These are phyloP conservation scores for Xiphydria camelus DNA, from an alignment of 2,888 invertebrate species.

Conservation along the genomic window DNA sequence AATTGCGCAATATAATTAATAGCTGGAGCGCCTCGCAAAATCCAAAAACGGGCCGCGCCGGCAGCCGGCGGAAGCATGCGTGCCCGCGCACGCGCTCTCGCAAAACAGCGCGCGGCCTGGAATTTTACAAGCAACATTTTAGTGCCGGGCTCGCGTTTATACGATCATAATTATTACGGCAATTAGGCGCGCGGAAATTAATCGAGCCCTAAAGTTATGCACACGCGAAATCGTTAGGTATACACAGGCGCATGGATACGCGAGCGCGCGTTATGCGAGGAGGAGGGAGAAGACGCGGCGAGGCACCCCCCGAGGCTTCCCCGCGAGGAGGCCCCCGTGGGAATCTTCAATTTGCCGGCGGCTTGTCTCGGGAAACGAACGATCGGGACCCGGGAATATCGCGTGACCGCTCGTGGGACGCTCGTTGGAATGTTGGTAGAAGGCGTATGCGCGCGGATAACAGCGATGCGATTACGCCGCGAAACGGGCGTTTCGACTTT, in stretches of 20 bases:
- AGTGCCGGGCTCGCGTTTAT: conserved; percentile 22
- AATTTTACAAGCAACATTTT: conserved; percentile 20
- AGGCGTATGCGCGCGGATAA: conserved; percentile 16
- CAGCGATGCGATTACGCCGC: too few relatives aligned
- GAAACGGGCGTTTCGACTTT: too few relatives aligned
- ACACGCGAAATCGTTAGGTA: conserved; percentile 39
- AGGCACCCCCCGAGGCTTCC: too few relatives aligned
- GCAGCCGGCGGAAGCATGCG: too few relatives aligned
- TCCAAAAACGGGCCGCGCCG: too few relatives aligned
- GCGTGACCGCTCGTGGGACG: conserved; percentile 40
- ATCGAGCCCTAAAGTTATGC: conserved; percentile 39
- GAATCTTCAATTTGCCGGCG: too few relatives aligned
- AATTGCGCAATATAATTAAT: conserved; percentile 24
- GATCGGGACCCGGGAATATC: conserved; percentile 31
- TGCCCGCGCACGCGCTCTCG: too few relatives aligned
- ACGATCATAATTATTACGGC: conserved; percentile 38
- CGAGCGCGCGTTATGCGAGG: too few relatives aligned
- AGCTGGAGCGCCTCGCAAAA: conserved; percentile 17
- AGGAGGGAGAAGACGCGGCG: too few relatives aligned
- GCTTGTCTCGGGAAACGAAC: conserved; percentile 35
- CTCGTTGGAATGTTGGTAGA: conserved; percentile 40
- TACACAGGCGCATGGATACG: too few relatives aligned
- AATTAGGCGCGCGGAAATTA: conserved; percentile 43
- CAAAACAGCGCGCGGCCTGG: background rate
- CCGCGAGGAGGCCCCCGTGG: too few relatives aligned